Evolutionary conservation across 2,797 vertebrate species (phyloP).

Genomic region (Chromis chromis): DNA sequence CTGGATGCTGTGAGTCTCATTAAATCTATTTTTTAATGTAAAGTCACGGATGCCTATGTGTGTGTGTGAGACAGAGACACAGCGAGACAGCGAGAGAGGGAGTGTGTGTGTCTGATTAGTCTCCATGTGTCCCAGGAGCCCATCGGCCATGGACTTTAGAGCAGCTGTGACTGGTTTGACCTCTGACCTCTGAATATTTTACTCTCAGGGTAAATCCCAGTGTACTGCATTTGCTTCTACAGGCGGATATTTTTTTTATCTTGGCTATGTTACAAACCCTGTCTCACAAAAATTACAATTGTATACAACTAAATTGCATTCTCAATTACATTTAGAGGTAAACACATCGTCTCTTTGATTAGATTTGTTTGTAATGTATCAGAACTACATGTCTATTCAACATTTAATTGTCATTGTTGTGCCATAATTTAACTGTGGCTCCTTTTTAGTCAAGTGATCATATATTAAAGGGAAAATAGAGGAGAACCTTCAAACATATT

Average conservation of each 20-base stretch:
- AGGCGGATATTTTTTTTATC: conserved; percentile 33
- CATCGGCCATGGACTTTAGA: conserved; percentile 60
- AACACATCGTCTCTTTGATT: no score
- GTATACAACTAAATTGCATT: no score
- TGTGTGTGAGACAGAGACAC: not conserved
- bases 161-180: conserved; percentile 78
- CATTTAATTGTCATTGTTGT: no score
- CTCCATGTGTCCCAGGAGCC: conserved; percentile 56
- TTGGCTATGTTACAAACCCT: conserved; percentile 17
- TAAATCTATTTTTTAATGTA: conserved; percentile 8
- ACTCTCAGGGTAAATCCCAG: conserved; percentile 47
- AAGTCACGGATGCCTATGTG: conserved; percentile 25
- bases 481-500: no score
- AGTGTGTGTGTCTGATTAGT: conserved; percentile 56
- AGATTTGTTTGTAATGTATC: no score
- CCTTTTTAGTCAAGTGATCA: no score
- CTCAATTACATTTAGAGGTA: no score
- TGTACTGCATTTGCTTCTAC: conserved; percentile 41
- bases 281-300: no score
- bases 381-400: no score
- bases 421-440: no score
- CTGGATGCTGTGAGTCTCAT: conserved; percentile 18
- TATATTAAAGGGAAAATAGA: no score
- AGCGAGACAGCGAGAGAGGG: conserved; percentile 6
- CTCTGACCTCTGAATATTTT: conserved; percentile 69